These are phyloP conservation scores for Agonum fuliginosum DNA, from an alignment of 2,888 invertebrate genomes.

Conservation along the genomic window DNA sequence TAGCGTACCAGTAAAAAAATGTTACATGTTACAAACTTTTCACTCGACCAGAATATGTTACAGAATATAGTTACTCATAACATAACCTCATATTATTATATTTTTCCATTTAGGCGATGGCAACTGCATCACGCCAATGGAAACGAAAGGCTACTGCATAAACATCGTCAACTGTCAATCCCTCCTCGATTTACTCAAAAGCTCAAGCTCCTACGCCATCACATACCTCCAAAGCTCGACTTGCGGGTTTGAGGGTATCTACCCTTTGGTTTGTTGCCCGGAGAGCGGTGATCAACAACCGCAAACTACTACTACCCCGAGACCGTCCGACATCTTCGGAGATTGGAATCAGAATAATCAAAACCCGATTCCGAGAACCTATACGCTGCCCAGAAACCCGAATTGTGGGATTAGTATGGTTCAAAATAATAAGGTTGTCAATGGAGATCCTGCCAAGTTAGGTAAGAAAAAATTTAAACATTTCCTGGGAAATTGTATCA, in stretches of 20 bases:
- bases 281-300: conserved; percentile 37
- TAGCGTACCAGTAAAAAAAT: no score
- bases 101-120: conserved; percentile 63
- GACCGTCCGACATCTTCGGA: no score
- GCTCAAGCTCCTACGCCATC: conserved; percentile 72
- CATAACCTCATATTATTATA: no score
- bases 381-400: conserved; percentile 69
- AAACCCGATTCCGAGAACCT: background rate
- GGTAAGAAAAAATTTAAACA: conserved; percentile 71
- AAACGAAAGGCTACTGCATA: conserved; percentile 75
- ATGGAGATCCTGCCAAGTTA: conserved; percentile 80
- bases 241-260: conserved; percentile 80
- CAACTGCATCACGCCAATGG: conserved; percentile 74
- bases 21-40: background rate
- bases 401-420: conserved; percentile 80
- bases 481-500: background rate
- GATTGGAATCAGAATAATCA: background rate
- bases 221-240: conserved; percentile 78
- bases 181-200: conserved; percentile 73
- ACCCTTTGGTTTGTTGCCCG: conserved; percentile 80
- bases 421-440: conserved; percentile 80
- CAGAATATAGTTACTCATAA: no score
- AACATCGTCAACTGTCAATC: conserved; percentile 74
- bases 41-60: no score
- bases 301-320: no score